Base-by-base conservation (phyloP, 2,797 vertebrate genomes). In the Gymnothorax reevesii region DNA sequence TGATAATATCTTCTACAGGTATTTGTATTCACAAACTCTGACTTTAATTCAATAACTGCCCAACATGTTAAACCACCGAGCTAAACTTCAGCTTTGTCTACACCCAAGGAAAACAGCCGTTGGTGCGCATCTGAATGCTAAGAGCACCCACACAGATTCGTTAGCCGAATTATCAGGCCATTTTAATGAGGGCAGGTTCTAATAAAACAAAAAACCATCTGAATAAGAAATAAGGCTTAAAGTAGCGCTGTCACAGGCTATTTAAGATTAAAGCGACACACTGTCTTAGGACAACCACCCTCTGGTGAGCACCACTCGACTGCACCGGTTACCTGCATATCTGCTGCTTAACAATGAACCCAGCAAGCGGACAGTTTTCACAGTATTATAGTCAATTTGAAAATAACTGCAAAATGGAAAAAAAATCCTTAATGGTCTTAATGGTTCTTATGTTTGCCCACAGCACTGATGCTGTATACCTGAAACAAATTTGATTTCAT, bases 61-160 rank as follows among this genome's bases (percentile, higher is more conserved):
- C 91, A 93, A 95, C 94, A 93, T 91, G 94, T 94, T 96, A 96
- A 87, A 96, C 95, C 94, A 94, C 87, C 91, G 92, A 92, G 93
- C 91, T 94, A 94, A 94, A 95, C 92, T 93, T 91, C 94, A 95
- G 94, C 94, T 94, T 93, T 93, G 92, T 94, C 94, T 87, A 87
- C 91, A 92, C 33, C 33, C 84, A 90, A 64, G 94, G 93, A 33
- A 33, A 33, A 73, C n/a, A 73, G 69, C 27, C 8, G 69, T 27
- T 73, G 13, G 33, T 73, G 69, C 33, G 13, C 27, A 25, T 73
- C 33, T 33, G 27, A 27, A 25, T 92, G n/a, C 20, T 54, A 52
- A 73, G 10, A 27, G 54, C 17, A 9, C 15, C 25, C 57, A 57
- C 10, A 22, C 17, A 52, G 13, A 52, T 2, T 52, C 52, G 73